Conservation (phyloP, 2,888 invertebrate genomes). For the Drosophila mettleri region DNA sequence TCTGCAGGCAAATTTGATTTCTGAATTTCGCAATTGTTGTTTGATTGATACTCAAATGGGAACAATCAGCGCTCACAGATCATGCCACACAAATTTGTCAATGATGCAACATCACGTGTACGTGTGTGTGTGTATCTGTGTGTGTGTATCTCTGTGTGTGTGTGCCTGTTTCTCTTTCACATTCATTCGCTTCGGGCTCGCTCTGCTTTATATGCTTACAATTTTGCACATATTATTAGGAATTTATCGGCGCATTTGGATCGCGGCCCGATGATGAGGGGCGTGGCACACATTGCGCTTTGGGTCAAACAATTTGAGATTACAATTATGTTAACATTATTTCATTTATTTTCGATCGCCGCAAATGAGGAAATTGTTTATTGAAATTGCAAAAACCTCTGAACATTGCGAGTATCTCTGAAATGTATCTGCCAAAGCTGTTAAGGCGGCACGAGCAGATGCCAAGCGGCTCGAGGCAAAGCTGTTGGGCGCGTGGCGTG, state of each 20-base stretch:
- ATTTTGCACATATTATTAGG: slow-evolving; percentile 21
- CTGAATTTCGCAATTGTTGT: slow-evolving; percentile 41
- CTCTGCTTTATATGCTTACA: slow-evolving; percentile 18
- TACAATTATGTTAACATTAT: slow-evolving; percentile 66
- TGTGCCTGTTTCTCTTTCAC: neutral
- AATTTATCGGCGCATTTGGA: slow-evolving; percentile 45
- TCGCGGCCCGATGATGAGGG: slow-evolving; percentile 34
- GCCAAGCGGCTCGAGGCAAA: neutral
- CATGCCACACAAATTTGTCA: slow-evolving; percentile 37
- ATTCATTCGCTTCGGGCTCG: neutral
- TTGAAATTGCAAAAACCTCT: slow-evolving; percentile 40
- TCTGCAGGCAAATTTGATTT: slow-evolving; percentile 26
- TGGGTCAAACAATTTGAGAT: slow-evolving; percentile 61
- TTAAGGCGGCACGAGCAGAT: neutral
- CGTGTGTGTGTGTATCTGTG: neutral
- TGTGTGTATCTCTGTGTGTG: neutral
- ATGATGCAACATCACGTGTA: slow-evolving; percentile 38
- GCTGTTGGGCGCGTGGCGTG: neutral
- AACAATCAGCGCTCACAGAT: slow-evolving; percentile 35
- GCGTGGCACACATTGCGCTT: slow-evolving; percentile 52
- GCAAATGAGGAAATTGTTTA: slow-evolving; percentile 59
- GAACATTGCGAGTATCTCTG: slow-evolving; percentile 13
- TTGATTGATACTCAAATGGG: slow-evolving; percentile 31
- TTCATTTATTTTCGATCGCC: slow-evolving; percentile 61
- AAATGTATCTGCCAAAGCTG: slow-evolving; percentile 7